Percentiles rank a stretch among this genome's conserved stretches.
Conservation (phyloP, 2,888 invertebrate species). For the Spatulosminthurus flaviceps region DNA sequence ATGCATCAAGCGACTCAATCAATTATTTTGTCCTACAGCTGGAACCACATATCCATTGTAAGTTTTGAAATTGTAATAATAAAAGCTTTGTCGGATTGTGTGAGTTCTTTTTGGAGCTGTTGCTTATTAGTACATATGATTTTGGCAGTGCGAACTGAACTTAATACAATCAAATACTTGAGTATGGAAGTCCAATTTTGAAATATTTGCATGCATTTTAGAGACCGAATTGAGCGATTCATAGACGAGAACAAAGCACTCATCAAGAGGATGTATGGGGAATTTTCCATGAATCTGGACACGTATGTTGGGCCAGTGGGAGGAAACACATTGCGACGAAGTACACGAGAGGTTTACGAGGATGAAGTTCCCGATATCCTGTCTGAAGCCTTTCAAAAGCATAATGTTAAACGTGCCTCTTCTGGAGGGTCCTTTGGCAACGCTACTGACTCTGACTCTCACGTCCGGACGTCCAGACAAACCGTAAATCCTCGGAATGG, state of each 20-base stretch:
- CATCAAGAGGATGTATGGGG: slow-evolving; percentile 93
- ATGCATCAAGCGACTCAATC: slow-evolving; percentile 88
- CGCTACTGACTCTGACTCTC: slow-evolving; percentile 31
- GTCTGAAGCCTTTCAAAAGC: slow-evolving; percentile 5
- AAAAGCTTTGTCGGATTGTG: not conserved
- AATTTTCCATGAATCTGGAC: slow-evolving; percentile 70
- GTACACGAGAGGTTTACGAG: slow-evolving; percentile 60
- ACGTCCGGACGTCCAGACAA: slow-evolving; percentile 57
- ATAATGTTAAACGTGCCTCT: not conserved
- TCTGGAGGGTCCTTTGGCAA: slow-evolving; percentile 40
- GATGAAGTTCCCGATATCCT: slow-evolving; percentile 59
- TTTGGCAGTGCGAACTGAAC: too few species aligned
- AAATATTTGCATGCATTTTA: too few species aligned
- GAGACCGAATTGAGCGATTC: slow-evolving; percentile 88
- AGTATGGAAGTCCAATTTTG: too few species aligned
- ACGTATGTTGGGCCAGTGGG: slow-evolving; percentile 51
- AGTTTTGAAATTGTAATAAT: too few species aligned
- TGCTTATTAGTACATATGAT: too few species aligned
- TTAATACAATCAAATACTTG: too few species aligned
- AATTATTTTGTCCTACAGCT: slow-evolving; percentile 90
- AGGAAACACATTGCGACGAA: slow-evolving; percentile 57
- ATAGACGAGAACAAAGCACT: slow-evolving; percentile 94
- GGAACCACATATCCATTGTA: slow-evolving; percentile 91
- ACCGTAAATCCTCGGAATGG: slow-evolving; percentile 62
- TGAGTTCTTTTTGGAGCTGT: too few species aligned